These are phyloP conservation scores for Ridgeia piscesae DNA, from an alignment of 1,140 invertebrate genomes.

Conservation along the genomic window DNA sequence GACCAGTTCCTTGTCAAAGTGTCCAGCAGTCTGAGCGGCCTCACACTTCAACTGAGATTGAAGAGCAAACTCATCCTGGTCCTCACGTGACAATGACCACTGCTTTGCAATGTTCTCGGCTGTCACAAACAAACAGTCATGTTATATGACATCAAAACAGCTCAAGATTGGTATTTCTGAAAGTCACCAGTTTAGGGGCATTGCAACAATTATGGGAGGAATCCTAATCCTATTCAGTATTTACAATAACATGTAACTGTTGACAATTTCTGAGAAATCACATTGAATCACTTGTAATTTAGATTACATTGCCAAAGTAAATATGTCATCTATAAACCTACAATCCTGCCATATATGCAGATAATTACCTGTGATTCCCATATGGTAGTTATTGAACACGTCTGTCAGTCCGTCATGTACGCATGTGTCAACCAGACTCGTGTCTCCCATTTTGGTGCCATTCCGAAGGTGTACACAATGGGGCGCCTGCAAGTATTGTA, in stretches of 20 bases:
- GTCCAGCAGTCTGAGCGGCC: conserved; percentile 66
- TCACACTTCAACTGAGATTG: conserved; percentile 74
- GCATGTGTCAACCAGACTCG: conserved; percentile 71
- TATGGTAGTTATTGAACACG: conserved; percentile 76
- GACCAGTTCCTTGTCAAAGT: conserved; percentile 64
- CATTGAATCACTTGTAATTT: too few relatives aligned
- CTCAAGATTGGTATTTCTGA: background rate
- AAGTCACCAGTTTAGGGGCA: background rate
- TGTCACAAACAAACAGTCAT: conserved; percentile 31
- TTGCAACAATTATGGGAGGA: background rate
- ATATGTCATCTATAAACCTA: too few relatives aligned
- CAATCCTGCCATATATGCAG: background rate
- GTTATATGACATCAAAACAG: background rate
- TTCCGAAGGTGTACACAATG: conserved; percentile 71
- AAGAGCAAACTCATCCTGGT: conserved; percentile 76
- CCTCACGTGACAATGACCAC: conserved; percentile 69
- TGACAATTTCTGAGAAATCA: too few relatives aligned
- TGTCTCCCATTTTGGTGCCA: conserved; percentile 73
- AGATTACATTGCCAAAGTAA: too few relatives aligned
- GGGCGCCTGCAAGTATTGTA: conserved; percentile 61
- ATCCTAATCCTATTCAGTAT: too few relatives aligned
- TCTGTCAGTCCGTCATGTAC: conserved; percentile 78
- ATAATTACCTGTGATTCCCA: conserved; percentile 77
- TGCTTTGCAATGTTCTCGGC: conserved; percentile 78
- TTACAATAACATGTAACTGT: too few relatives aligned